A percentile compares a stretch with the other conserved stretches of the same genome.
phyloP scores from a whole-genome alignment of 1,140 invertebrate species.

The Hetaerina americana region DNA sequence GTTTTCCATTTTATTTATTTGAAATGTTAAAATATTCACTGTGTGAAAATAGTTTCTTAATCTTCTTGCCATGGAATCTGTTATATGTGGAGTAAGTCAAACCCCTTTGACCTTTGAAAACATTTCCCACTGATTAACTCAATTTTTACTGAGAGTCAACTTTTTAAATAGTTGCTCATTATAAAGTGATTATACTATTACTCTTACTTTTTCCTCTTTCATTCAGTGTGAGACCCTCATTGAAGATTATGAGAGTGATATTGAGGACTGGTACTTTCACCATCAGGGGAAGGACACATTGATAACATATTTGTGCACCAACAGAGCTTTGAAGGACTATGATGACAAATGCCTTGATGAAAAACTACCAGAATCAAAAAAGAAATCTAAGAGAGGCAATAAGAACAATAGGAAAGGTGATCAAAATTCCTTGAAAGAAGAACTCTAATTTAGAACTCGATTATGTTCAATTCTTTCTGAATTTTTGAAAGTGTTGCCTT shows the following conservation, averaged over 20 bases:
- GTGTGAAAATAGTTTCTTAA: too few species aligned
- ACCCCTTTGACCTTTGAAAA: too few species aligned
- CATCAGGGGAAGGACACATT: slow-evolving; percentile 48
- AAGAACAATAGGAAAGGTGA: not conserved
- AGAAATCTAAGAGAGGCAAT: not conserved
- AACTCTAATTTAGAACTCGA: not conserved
- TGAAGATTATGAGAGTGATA: slow-evolving; percentile 58
- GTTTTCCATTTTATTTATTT: too few species aligned
- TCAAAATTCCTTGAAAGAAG: not conserved
- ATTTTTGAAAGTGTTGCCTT: too few species aligned
- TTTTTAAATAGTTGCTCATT: not conserved
- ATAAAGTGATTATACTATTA: too few species aligned
- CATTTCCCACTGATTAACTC: too few species aligned
- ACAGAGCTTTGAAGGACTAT: slow-evolving; percentile 44
- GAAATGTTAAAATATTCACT: too few species aligned
- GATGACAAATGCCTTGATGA: slow-evolving; percentile 58
- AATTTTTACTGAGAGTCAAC: not conserved
- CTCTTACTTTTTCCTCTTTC: slow-evolving; percentile 9
- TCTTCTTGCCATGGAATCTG: too few species aligned
- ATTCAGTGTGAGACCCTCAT: slow-evolving; percentile 54
- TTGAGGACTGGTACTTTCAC: slow-evolving; percentile 69
- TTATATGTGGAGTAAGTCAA: too few species aligned
- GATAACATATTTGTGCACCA: slow-evolving; percentile 52
- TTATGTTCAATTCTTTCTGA: too few species aligned
- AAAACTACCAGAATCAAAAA: slow-evolving; percentile 17